Conservation (phyloP, 1,140 invertebrate genomes). For the Aphidius gifuensis region DNA sequence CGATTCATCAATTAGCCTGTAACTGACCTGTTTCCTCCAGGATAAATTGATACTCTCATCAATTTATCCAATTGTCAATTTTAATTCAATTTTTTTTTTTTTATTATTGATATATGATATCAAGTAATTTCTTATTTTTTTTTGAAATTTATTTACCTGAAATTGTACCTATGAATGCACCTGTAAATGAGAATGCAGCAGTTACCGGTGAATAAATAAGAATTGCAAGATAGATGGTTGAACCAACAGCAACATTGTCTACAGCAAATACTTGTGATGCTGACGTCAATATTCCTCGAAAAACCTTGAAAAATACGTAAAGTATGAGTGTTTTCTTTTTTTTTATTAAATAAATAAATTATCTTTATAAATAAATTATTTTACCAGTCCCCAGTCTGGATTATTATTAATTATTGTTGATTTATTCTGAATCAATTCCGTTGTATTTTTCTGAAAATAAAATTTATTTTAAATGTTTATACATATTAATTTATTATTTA, state of each 20-base stretch:
- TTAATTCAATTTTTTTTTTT: not conserved
- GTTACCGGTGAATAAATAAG: conserved; percentile 52
- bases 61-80: too few relatives aligned
- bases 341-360: conserved; percentile 15
- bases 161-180: conserved; percentile 44
- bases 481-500: not conserved
- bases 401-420: conserved; percentile 14
- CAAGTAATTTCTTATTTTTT: not conserved
- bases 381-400: conserved; percentile 49
- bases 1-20: too few relatives aligned
- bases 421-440: conserved; percentile 32
- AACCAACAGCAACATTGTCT: conserved; percentile 41
- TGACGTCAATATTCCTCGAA: conserved; percentile 47
- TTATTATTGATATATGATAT: not conserved
- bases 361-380: conserved; percentile 19
- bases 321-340: not conserved
- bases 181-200: conserved; percentile 45
- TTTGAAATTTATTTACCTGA: conserved; percentile 39
- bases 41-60: too few relatives aligned
- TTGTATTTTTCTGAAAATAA: conserved; percentile 45
- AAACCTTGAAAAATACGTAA: conserved; percentile 37
- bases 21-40: not conserved
- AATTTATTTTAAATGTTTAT: not conserved
- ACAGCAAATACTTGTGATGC: conserved; percentile 48
- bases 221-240: conserved; percentile 48